Evolutionary conservation across 2,113 vertebrate genomes (phyloP).

Genomic region (Neolamprologus sp.): DNA sequence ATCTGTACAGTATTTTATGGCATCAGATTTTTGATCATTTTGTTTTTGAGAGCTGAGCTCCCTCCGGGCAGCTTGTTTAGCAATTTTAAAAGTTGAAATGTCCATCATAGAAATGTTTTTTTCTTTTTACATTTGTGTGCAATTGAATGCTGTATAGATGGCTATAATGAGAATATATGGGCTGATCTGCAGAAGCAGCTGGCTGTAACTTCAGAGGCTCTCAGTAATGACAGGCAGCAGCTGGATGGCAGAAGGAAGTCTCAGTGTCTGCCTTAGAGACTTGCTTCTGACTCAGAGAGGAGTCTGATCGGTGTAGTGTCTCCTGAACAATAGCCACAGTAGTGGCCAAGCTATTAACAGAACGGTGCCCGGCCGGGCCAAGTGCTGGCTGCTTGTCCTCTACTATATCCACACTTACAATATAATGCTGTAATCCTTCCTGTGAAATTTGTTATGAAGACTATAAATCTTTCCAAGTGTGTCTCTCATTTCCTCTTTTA

Average conservation of each 20-base stretch:
- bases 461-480: constrained; percentile 48
- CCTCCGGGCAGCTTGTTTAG: background rate
- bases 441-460: constrained; percentile 42
- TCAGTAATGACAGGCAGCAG: constrained; percentile 37
- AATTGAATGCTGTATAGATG: background rate
- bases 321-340: constrained; percentile 46
- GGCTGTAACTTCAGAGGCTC: constrained; percentile 37
- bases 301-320: constrained; percentile 8
- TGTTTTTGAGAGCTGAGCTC: background rate
- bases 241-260: constrained; percentile 51
- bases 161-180: background rate
- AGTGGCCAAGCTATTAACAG: constrained; percentile 48
- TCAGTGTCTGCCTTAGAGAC: constrained; percentile 31
- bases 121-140: background rate
- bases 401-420: constrained; percentile 26
- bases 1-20: background rate
- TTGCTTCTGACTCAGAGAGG: constrained; percentile 34
- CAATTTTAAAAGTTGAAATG: background rate
- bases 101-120: background rate
- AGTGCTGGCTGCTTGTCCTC: constrained; percentile 2
- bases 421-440: constrained; percentile 57
- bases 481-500: constrained; percentile 40
- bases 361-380: background rate
- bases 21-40: background rate
- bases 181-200: constrained; percentile 28